phyloP scores from a whole-genome alignment of 2,888 invertebrate species.

The Eupithecia dodoneata region DNA sequence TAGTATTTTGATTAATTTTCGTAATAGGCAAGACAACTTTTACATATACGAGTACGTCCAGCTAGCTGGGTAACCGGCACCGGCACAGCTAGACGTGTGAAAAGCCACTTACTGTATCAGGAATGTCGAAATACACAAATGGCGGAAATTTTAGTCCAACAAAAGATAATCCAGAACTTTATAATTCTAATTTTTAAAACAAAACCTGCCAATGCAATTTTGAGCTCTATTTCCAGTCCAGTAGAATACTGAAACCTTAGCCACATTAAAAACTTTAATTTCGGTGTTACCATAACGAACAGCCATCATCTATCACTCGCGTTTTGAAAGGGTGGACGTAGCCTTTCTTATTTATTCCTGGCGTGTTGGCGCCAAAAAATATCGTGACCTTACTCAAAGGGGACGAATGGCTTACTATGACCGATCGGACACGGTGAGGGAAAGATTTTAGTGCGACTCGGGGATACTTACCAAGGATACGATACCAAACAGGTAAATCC shows the following conservation, averaged over 20 bases:
- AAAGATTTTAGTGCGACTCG: slow-evolving; percentile 40
- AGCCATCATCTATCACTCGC: slow-evolving; percentile 76
- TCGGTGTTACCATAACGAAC: slow-evolving; percentile 60
- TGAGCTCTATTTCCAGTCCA: background rate
- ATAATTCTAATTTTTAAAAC: background rate
- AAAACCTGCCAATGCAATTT: background rate
- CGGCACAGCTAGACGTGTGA: too few relatives aligned
- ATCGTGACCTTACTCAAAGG: slow-evolving; percentile 66
- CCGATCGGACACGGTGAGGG: slow-evolving; percentile 65
- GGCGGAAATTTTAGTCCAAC: background rate
- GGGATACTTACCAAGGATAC: background rate
- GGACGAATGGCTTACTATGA: slow-evolving; percentile 59
- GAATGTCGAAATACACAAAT: too few relatives aligned
- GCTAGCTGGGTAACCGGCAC: too few relatives aligned
- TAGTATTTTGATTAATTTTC: too few relatives aligned
- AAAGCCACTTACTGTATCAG: too few relatives aligned
- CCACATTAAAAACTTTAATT: slow-evolving; percentile 54
- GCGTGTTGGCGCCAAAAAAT: slow-evolving; percentile 71
- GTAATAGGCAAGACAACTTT: too few relatives aligned
- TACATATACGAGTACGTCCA: too few relatives aligned
- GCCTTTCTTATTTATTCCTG: slow-evolving; percentile 77
- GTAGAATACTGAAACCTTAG: slow-evolving; percentile 6
- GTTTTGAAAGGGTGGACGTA: slow-evolving; percentile 75
- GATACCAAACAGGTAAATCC: too few relatives aligned
- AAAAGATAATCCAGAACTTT: background rate